Evolutionary conservation across 2,113 vertebrate species (phyloP).

Genomic region (Glaucomys volans): DNA sequence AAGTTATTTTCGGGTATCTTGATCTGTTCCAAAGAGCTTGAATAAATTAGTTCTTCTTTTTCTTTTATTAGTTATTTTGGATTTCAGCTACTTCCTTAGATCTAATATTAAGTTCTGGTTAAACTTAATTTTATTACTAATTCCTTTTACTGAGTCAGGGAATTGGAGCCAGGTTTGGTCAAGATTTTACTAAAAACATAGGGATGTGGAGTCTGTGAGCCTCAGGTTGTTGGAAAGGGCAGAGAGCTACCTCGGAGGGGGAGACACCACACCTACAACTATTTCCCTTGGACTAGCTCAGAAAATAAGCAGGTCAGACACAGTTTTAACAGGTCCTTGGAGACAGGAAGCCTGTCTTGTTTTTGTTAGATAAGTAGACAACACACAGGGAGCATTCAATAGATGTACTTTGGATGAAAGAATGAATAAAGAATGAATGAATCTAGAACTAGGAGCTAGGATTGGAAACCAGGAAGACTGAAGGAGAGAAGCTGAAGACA

Average conservation of each 20-base stretch:
- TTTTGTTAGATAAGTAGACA: not conserved
- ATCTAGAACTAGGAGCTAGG: not conserved
- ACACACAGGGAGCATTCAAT: not conserved
- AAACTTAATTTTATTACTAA: not conserved
- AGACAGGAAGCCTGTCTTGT: not conserved
- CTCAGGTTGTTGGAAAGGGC: not conserved
- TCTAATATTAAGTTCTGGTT: constrained; percentile 12
- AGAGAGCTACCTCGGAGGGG: not conserved
- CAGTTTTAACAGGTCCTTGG: not conserved
- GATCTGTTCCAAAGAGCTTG: not conserved
- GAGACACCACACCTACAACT: not conserved
- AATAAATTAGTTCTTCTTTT: not conserved
- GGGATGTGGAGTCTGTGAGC: not conserved
- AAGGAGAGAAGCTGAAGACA: not conserved
- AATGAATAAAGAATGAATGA: not conserved
- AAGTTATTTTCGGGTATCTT: constrained; percentile 36
- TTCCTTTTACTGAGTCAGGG: not conserved
- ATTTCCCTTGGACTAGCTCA: not conserved
- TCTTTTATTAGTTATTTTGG: constrained; percentile 24
- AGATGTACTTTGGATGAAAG: not conserved
- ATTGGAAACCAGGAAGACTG: not conserved
- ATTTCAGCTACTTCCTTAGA: constrained; percentile 4
- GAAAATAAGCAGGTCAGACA: not conserved
- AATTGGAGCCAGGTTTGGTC: not conserved
- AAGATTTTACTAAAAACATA: not conserved